A percentile compares a stretch with the other conserved stretches of the same genome.
phyloP scores from a whole-genome alignment of 2,888 invertebrate species.

The Thecocarcelia acutangulata region DNA sequence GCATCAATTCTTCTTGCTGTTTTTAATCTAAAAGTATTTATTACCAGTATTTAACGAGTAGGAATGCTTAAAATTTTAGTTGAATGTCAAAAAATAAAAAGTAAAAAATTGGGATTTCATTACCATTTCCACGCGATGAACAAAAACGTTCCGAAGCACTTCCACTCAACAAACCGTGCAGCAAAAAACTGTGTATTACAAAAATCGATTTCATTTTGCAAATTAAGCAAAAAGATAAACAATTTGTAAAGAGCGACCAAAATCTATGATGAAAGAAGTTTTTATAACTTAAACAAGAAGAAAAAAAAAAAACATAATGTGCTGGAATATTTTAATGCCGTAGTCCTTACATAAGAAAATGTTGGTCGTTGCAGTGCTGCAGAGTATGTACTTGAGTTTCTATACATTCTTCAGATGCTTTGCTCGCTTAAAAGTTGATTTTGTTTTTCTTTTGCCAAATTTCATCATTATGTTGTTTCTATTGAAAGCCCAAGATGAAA shows the following conservation, averaged over 20 bases:
- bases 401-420: slow-evolving; percentile 24
- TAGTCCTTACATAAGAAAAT: not conserved
- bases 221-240: slow-evolving; percentile 57
- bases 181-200: slow-evolving; percentile 15
- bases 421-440: not conserved
- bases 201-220: slow-evolving; percentile 52
- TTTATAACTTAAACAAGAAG: no score
- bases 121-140: no score
- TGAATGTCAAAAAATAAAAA: no score
- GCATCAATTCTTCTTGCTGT: no score
- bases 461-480: slow-evolving; percentile 48
- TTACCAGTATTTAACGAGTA: no score
- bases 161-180: slow-evolving; percentile 2
- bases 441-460: slow-evolving; percentile 29
- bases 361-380: not conserved
- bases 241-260: slow-evolving; percentile 10
- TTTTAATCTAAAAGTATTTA: no score
- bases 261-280: no score
- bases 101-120: no score
- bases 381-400: slow-evolving; percentile 43
- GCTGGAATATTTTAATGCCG: slow-evolving; percentile 26
- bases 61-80: no score
- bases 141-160: not conserved
- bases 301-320: no score
- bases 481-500: not conserved